Base-by-base conservation (phyloP, 2,888 invertebrate species). In the Caradrina clavipalpis region DNA sequence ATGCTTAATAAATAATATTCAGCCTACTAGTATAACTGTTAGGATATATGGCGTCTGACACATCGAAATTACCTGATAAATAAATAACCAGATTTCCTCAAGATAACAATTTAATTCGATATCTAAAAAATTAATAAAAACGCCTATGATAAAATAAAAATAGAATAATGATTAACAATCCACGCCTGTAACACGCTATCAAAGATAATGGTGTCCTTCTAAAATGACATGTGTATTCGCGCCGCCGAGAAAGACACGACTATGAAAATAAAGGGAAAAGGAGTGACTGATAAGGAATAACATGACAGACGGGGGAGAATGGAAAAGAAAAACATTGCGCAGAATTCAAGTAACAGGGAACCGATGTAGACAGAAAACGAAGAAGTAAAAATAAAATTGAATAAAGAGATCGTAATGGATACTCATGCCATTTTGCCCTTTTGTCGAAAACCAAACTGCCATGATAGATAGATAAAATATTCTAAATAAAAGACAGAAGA, bases 101-200 rank as follows among this genome's bases (percentile, higher is more conserved):
- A 8, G 60, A 78, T 76, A 76, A 60, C 47, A 19, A 76, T 42
- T 56, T 39, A 11, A 39, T 61, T 64, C 19, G 35, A 39, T 57
- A 71, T 50, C 59, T 56, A 13, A 53, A 35, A 57, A 71, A 64
- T 60, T 35, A 50, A 21, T 65, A 59, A 71, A 57, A 69, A 55
- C 47, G 47, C 49, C 8, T 57, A 47, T 31, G 26, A 65, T 31
- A 47, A 21, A 50, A 45, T 45, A 35, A 72, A 65, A 50, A 19
- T 64, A 57, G 49, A 56, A 64, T 22, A 69, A 60, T 45, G 45
- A 45, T 22, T 47, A 47, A 73, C 26, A 15, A 55, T 63, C 49
- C 26, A 50, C n/a, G 49, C 53, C 17, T 50, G 42, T 57, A 49
- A 50, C 22, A 76, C n/a, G 54, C 26, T 39, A 65, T 51, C 47